Evolutionary conservation across 2,113 vertebrate species (phyloP).

Genomic region (Stomatorhinus ivindoensis): DNA sequence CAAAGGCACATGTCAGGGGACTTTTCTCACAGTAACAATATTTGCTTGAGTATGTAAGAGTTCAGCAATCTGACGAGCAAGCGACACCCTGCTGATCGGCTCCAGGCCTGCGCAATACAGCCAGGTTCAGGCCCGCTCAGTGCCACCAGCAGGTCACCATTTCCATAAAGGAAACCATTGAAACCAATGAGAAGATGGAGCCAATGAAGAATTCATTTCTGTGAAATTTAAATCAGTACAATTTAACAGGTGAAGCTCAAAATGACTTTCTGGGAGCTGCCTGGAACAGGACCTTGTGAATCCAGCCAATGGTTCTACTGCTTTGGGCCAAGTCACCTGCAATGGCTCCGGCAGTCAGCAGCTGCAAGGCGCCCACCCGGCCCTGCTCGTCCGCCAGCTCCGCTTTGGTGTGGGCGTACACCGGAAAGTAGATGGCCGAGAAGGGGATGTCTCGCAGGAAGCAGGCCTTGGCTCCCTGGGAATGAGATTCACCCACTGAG

Average conservation of each 20-base stretch:
- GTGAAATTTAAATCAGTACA: background rate
- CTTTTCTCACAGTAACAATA: too few species aligned
- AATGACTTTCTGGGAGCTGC: background rate
- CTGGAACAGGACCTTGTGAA: background rate
- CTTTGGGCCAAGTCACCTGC: constrained; percentile 66
- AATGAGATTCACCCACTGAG: background rate
- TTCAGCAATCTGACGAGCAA: background rate
- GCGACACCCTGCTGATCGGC: background rate
- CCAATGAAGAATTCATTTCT: background rate
- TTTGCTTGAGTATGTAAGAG: too few species aligned
- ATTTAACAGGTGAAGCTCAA: background rate
- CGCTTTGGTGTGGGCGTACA: constrained; percentile 87
- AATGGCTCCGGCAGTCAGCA: constrained; percentile 87
- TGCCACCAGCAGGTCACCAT: background rate
- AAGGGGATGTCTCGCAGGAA: constrained; percentile 98
- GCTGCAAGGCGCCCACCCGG: constrained; percentile 77
- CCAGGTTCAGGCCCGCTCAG: background rate
- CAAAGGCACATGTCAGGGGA: too few species aligned
- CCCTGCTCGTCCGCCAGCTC: constrained; percentile 80
- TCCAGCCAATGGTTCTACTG: background rate
- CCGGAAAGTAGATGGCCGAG: constrained; percentile 97
- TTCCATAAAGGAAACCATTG: background rate
- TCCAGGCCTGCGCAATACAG: too few species aligned
- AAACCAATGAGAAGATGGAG: background rate
- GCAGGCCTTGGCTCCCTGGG: constrained; percentile 94